Evolutionary conservation across 2,113 vertebrate genomes (phyloP).

Genomic region (Nothocercus julius): DNA sequence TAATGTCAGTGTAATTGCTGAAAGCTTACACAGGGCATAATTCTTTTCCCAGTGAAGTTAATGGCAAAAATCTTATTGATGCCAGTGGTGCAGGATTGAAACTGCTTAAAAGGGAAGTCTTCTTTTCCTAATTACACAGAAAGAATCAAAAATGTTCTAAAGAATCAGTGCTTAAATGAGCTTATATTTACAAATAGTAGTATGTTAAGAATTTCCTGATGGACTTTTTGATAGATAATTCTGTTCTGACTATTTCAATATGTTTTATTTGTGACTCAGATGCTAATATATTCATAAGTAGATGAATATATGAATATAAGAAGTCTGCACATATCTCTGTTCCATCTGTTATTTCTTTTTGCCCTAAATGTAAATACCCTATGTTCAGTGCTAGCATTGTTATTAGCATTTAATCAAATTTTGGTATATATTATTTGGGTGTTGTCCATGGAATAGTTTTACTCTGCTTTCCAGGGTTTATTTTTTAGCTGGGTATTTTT

Average conservation of each 20-base stretch:
- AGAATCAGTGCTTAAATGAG: background rate
- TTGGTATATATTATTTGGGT: constrained; percentile 22
- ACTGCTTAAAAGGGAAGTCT: background rate
- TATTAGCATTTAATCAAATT: constrained; percentile 53
- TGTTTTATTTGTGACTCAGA: constrained; percentile 45
- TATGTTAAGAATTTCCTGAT: background rate
- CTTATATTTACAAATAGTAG: background rate
- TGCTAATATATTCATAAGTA: background rate
- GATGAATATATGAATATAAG: constrained; percentile 11
- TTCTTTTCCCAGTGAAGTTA: constrained; percentile 51
- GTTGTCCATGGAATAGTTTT: constrained; percentile 1
- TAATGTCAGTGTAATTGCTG: constrained; percentile 65
- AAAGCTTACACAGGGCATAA: constrained; percentile 36
- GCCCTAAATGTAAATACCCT: constrained; percentile 24
- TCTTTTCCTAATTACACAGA: background rate
- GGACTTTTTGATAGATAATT: background rate
- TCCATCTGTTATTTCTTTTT: constrained; percentile 61
- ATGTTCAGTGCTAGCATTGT: constrained; percentile 36
- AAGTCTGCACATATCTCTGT: background rate
- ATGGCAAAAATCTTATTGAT: constrained; percentile 2
- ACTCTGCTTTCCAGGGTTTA: background rate
- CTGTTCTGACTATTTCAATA: background rate
- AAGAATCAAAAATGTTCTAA: background rate
- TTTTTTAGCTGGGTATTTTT: background rate
- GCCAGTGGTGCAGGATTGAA: background rate